Conservation (phyloP, 1,140 invertebrate genomes). For the Leptinotarsa texana region DNA sequence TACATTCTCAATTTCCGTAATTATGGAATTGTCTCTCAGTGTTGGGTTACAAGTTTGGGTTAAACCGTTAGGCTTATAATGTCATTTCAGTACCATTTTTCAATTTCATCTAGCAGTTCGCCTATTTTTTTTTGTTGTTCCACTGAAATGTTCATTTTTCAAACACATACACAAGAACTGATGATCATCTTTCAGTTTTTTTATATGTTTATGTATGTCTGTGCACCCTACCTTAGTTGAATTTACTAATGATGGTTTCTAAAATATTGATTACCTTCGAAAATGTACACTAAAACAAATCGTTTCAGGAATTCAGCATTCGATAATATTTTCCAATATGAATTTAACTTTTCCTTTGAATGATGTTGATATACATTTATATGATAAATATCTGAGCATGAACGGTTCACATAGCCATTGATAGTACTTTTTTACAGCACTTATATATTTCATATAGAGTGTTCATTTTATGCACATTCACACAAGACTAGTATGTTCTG, state of each 20-base stretch:
- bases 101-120: neutral
- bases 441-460: neutral
- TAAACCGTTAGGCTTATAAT: neutral
- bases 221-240: neutral
- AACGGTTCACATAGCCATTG: neutral
- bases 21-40: neutral
- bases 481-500: too few relatives aligned
- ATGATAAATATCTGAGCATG: neutral
- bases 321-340: neutral
- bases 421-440: neutral
- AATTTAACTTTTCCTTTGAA: neutral
- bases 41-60: neutral
- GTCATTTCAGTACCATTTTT: neutral
- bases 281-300: neutral
- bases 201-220: neutral
- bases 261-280: neutral
- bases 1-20: neutral
- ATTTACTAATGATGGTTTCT: neutral
- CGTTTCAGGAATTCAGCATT: neutral
- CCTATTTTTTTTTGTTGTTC: neutral
- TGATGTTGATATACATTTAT: neutral
- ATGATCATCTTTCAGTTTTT: neutral
- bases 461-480: too few relatives aligned
- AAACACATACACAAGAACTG: neutral
- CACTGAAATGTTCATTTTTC: neutral